Percentiles rank a stretch among this genome's conserved stretches.
Evolutionary conservation across 1,140 invertebrate genomes (phyloP).

Genomic region (Scaptodrosophila lebanonensis): DNA sequence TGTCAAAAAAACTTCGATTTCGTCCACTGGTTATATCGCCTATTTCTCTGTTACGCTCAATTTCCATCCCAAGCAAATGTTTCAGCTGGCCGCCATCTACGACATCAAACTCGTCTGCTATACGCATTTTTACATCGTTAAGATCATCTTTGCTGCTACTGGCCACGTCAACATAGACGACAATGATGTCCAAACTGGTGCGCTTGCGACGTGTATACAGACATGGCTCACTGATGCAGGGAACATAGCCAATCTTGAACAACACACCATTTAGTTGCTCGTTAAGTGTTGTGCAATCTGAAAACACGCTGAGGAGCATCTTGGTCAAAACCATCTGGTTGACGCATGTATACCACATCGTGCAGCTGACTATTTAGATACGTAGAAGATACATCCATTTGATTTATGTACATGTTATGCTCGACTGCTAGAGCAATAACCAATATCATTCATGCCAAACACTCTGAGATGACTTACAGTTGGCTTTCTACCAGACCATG

Average conservation of each 20-base stretch:
- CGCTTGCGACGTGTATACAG: background rate
- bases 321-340: slow-evolving; percentile 54
- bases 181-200: background rate
- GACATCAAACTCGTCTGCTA: too few relatives aligned
- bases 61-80: too few relatives aligned
- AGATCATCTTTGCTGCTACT: too few relatives aligned
- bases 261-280: background rate
- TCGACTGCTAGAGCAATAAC: background rate
- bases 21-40: too few relatives aligned
- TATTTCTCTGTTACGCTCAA: too few relatives aligned
- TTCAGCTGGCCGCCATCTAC: too few relatives aligned
- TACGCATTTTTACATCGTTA: too few relatives aligned
- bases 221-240: slow-evolving; percentile 5
- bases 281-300: slow-evolving; percentile 5
- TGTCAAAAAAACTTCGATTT: too few relatives aligned
- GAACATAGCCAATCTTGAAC: slow-evolving; percentile 1
- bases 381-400: slow-evolving; percentile 76
- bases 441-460: too few relatives aligned
- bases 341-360: slow-evolving; percentile 71
- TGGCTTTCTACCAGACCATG: too few relatives aligned
- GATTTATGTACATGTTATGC: slow-evolving; percentile 47
- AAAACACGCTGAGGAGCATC: slow-evolving; percentile 14
- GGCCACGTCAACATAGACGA: slow-evolving; percentile 11
- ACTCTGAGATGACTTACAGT: too few relatives aligned
- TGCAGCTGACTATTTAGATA: slow-evolving; percentile 73